These are phyloP conservation scores for Saccostrea echinata DNA, from an alignment of 1,140 invertebrate species.

Conservation along the genomic window DNA sequence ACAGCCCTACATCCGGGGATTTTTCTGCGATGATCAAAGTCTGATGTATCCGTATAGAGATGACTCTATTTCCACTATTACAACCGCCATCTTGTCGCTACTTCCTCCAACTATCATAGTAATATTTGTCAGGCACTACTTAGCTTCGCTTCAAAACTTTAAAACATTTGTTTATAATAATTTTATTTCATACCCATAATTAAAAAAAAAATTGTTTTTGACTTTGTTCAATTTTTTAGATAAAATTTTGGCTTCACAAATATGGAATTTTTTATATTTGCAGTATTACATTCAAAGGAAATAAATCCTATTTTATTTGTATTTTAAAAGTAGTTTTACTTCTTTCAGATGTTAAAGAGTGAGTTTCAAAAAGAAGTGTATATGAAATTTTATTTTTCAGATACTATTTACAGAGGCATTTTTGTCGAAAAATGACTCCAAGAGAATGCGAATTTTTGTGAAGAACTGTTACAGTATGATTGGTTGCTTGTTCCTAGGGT, in stretches of 20 bases:
- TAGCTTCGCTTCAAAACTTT: no score
- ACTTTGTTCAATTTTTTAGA: no score
- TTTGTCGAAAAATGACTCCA: background rate
- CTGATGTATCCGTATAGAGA: conserved; percentile 44
- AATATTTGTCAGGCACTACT: background rate
- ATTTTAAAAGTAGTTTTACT: no score
- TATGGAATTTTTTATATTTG: no score
- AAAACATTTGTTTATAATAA: no score
- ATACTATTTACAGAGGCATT: conserved; percentile 31
- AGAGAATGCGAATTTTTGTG: background rate
- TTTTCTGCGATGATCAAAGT: conserved; percentile 53
- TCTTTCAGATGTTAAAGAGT: no score
- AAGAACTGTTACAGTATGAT: conserved; percentile 4
- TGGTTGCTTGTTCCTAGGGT: conserved; percentile 51
- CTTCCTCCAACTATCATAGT: conserved; percentile 6
- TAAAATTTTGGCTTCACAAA: no score
- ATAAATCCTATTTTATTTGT: no score
- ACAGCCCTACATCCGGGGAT: conserved; percentile 39
- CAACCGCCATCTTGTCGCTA: background rate
- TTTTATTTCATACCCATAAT: no score
- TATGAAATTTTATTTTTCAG: background rate
- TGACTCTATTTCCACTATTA: conserved; percentile 9
- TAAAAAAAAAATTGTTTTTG: no score
- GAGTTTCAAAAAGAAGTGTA: background rate
- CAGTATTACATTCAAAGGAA: no score